Evolutionary conservation across 2,113 vertebrate species (phyloP).

Genomic region (Phaethon lepturus): DNA sequence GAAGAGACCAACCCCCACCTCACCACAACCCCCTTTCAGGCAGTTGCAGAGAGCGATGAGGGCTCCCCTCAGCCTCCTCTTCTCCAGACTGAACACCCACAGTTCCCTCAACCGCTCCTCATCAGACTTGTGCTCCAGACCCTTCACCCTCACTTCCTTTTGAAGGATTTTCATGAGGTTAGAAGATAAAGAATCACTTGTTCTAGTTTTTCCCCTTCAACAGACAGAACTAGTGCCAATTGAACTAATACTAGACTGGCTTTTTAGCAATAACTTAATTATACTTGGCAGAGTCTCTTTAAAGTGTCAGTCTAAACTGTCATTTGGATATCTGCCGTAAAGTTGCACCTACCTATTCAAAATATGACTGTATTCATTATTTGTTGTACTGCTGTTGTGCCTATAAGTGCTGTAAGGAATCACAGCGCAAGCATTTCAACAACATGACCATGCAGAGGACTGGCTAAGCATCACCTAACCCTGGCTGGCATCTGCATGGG

Average conservation of each 20-base stretch:
- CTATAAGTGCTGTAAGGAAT: not conserved
- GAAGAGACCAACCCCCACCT: not conserved
- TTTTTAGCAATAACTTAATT: not conserved
- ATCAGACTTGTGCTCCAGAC: rapidly evolving
- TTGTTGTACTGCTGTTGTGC: not conserved
- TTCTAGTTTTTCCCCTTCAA: not conserved
- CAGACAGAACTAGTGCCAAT: not conserved
- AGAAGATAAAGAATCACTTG: not conserved
- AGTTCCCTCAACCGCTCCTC: rapidly evolving
- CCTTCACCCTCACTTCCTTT: not conserved
- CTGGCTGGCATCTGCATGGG: not conserved
- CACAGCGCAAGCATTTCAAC: not conserved
- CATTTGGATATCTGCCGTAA: not conserved
- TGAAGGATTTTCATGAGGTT: not conserved
- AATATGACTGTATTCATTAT: not conserved
- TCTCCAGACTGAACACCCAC: rapidly evolving
- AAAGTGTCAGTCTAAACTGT: not conserved
- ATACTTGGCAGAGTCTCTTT: not conserved
- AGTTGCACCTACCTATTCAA: not conserved
- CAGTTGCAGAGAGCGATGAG: rapidly evolving
- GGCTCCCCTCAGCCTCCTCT: not conserved
- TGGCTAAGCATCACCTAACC: not conserved
- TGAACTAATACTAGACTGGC: not conserved
- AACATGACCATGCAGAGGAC: rapidly evolving
- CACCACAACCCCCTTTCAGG: rapidly evolving